These are phyloP conservation scores for Leptinotarsa haldemani DNA, from an alignment of 2,888 invertebrate species.

Conservation along the genomic window DNA sequence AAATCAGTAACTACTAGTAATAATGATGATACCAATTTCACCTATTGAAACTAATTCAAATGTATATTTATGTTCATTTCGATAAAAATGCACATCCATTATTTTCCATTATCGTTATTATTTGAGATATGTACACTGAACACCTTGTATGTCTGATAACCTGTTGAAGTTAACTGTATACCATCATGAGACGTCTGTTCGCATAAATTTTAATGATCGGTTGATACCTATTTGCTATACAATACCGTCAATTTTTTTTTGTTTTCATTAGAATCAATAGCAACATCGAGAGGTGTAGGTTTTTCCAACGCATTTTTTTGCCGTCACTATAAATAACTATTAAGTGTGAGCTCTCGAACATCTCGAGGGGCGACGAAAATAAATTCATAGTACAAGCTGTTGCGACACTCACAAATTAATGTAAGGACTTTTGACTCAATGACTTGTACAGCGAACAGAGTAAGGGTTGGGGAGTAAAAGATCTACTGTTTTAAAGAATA, in stretches of 20 bases:
- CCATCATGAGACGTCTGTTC: too few species aligned
- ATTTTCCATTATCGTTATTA: too few species aligned
- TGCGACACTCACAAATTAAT: slow-evolving; percentile 63
- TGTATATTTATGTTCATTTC: too few species aligned
- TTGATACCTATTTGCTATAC: too few species aligned
- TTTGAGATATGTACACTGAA: too few species aligned
- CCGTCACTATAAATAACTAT: slow-evolving; percentile 38
- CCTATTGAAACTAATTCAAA: too few species aligned
- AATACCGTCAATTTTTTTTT: neutral
- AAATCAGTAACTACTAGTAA: neutral
- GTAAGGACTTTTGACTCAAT: slow-evolving; percentile 64
- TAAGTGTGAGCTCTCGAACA: slow-evolving; percentile 37
- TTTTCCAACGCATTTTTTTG: slow-evolving; percentile 11
- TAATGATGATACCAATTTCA: too few species aligned
- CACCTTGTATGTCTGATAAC: too few species aligned
- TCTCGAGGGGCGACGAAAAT: slow-evolving; percentile 50
- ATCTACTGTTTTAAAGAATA: slow-evolving; percentile 66
- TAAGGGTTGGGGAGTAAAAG: slow-evolving; percentile 55
- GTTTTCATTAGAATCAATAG: neutral
- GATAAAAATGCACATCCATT: too few species aligned
- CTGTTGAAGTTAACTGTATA: too few species aligned
- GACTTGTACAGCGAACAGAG: slow-evolving; percentile 62
- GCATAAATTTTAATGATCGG: too few species aligned
- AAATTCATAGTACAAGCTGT: slow-evolving; percentile 61
- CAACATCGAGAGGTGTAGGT: slow-evolving; percentile 1